Conservation (phyloP, 2,797 vertebrate genomes). For the Spinibarbus caldwelli region DNA sequence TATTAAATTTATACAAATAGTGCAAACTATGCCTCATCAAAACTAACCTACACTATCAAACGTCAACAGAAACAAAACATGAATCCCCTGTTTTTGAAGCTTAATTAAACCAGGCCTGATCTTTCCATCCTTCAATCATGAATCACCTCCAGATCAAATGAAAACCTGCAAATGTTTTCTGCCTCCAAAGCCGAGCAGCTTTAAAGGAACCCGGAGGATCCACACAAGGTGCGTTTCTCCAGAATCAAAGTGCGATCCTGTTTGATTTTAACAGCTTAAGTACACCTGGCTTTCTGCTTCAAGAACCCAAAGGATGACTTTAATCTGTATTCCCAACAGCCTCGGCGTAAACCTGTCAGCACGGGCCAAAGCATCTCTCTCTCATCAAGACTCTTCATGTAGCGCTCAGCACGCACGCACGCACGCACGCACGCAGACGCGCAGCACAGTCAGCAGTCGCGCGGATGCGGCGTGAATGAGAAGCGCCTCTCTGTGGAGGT, state of each 20-base stretch:
- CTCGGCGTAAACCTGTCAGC: slow-evolving; percentile 44
- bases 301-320: slow-evolving; percentile 50
- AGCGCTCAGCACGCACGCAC: background rate
- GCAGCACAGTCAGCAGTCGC: background rate
- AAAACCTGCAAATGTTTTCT: slow-evolving; percentile 16
- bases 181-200: slow-evolving; percentile 18
- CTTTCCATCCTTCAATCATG: slow-evolving; percentile 16
- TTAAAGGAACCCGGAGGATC: slow-evolving; percentile 37
- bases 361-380: slow-evolving; percentile 46
- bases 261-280: slow-evolving; percentile 54
- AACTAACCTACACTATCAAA: background rate
- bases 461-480: background rate
- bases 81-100: background rate
- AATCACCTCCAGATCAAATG: slow-evolving; percentile 29
- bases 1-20: background rate
- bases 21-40: background rate
- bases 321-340: slow-evolving; percentile 41
- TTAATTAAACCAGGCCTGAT: background rate
- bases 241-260: slow-evolving; percentile 45
- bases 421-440: background rate
- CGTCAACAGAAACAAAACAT: background rate
- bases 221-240: slow-evolving; percentile 12
- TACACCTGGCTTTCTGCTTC: slow-evolving; percentile 53
- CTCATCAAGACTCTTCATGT: slow-evolving; percentile 39
- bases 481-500: slow-evolving; percentile 48